Conservation (phyloP, 2,888 invertebrate species). For the Dione juno region DNA sequence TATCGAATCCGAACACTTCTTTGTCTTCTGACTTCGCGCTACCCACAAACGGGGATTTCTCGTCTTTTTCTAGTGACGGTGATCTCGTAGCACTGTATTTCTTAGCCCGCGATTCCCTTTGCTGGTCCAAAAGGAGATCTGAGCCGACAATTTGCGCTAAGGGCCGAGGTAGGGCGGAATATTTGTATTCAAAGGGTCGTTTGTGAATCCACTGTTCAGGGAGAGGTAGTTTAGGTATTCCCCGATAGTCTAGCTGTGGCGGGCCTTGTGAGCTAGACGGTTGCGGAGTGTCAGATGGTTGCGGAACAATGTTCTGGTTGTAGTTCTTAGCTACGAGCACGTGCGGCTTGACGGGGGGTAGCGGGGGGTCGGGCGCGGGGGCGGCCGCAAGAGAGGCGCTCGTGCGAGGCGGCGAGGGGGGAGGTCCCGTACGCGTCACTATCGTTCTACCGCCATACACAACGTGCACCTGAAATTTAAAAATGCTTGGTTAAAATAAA, state of each 20-base stretch:
- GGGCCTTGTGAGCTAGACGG: conserved; percentile 50
- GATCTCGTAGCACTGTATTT: conserved; percentile 77
- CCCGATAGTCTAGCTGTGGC: conserved; percentile 54
- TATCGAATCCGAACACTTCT: conserved; percentile 73
- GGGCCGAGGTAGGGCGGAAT: conserved; percentile 70
- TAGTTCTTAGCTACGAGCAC: conserved; percentile 52
- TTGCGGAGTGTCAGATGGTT: conserved; percentile 48
- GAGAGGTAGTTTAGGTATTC: conserved; percentile 68
- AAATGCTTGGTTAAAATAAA: background rate
- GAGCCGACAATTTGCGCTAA: conserved; percentile 66
- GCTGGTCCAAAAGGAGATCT: conserved; percentile 66
- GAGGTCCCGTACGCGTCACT: conserved; percentile 46
- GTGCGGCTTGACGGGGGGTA: conserved; percentile 49
- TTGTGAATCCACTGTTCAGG: conserved; percentile 79
- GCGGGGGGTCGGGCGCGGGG: conserved; percentile 51
- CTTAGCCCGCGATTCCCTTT: conserved; percentile 65
- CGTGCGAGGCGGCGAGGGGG: conserved; percentile 47
- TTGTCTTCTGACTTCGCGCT: conserved; percentile 62
- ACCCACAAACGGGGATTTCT: conserved; percentile 71
- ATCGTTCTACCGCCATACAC: conserved; percentile 58
- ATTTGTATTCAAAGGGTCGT: conserved; percentile 70
- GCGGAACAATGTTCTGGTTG: conserved; percentile 46
- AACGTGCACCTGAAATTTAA: conserved; percentile 67
- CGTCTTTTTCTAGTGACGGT: conserved; percentile 80
- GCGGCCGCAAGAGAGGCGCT: conserved; percentile 48